These are phyloP conservation scores for Amphipoea oculea DNA, from an alignment of 2,888 invertebrate species.

Conservation along the genomic window DNA sequence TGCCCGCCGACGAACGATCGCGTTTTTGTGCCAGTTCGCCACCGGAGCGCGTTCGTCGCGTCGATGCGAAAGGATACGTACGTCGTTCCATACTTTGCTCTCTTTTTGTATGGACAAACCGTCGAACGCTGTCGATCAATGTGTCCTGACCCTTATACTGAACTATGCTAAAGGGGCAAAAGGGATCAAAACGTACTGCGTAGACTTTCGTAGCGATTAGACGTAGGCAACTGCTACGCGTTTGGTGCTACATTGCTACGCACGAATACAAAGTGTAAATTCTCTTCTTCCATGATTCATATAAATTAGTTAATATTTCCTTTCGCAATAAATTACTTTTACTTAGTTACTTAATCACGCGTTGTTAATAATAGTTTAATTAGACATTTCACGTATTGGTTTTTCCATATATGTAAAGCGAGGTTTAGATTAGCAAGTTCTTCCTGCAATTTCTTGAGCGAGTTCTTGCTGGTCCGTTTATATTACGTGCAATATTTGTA, in stretches of 20 bases:
- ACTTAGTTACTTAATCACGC: neutral
- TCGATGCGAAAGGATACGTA: too few species aligned
- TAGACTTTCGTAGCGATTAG: conserved; percentile 17
- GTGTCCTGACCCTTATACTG: too few species aligned
- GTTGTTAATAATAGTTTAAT: neutral
- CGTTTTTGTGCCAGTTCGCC: too few species aligned
- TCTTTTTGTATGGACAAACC: too few species aligned
- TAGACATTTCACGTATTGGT: neutral
- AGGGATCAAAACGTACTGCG: neutral
- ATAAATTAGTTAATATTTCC: neutral
- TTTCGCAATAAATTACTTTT: neutral
- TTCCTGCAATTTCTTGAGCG: too few species aligned
- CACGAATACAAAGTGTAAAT: neutral
- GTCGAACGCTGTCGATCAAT: too few species aligned
- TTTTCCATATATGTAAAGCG: neutral
- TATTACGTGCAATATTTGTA: too few species aligned
- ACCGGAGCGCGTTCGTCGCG: too few species aligned
- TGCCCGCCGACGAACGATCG: too few species aligned
- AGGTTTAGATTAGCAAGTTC: too few species aligned
- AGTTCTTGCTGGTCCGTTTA: too few species aligned
- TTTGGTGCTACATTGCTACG: conserved; percentile 28
- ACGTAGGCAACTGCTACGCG: conserved; percentile 26
- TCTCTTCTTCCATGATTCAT: neutral
- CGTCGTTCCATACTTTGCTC: too few species aligned
- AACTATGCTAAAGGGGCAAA: neutral